Evolutionary conservation across 2,888 invertebrate genomes (phyloP).

Genomic region (Molorchus minor): DNA sequence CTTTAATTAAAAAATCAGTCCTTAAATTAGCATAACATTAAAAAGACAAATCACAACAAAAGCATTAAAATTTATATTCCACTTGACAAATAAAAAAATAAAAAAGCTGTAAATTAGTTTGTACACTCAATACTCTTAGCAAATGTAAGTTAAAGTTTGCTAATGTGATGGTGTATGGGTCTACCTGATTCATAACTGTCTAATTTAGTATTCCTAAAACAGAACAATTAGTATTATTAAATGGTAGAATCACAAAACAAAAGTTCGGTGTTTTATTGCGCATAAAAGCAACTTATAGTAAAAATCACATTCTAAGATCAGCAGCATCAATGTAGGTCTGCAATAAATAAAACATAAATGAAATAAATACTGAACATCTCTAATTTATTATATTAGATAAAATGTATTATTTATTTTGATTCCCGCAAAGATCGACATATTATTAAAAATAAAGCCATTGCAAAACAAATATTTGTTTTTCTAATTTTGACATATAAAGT

Average conservation of each 20-base stretch:
- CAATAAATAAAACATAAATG: no score
- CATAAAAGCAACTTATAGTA: background rate
- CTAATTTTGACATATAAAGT: no score
- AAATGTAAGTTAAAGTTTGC: slow-evolving; percentile 14
- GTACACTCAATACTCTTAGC: background rate
- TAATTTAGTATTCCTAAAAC: slow-evolving; percentile 47
- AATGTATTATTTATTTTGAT: no score
- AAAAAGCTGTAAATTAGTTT: slow-evolving; percentile 9
- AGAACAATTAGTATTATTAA: slow-evolving; percentile 20
- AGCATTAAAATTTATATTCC: no score
- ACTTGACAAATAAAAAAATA: no score
- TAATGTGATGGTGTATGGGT: slow-evolving; percentile 8
- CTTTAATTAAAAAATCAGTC: no score
- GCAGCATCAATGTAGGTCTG: background rate
- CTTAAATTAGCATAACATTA: no score
- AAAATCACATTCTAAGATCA: background rate
- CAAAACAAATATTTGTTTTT: no score
- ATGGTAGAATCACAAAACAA: background rate
- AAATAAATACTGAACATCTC: no score
- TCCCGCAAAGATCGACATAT: no score
- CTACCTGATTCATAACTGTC: slow-evolving; percentile 28
- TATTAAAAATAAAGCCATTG: no score
- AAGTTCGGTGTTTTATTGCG: background rate
- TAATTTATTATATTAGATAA: background rate
- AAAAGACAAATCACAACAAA: no score